Evolutionary conservation across 2,113 vertebrate genomes (phyloP).

Genomic region (Cyprinodon brontotheroides): DNA sequence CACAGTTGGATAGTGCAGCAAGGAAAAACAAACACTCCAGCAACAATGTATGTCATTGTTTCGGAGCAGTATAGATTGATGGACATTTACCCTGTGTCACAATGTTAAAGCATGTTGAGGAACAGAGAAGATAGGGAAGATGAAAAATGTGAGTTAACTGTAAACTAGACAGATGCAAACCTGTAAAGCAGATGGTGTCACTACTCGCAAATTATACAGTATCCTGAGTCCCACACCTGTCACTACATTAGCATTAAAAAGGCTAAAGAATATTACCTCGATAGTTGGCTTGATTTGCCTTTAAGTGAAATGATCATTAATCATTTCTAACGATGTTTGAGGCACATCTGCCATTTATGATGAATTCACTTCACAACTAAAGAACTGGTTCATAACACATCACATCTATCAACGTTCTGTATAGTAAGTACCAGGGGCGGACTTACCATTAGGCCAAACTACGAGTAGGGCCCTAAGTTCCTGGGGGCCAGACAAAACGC

Average conservation of each 20-base stretch:
- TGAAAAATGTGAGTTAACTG: conserved; percentile 5
- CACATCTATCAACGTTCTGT: no score
- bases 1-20: neutral
- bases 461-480: no score
- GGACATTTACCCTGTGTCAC: conserved; percentile 11
- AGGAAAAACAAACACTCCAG: neutral
- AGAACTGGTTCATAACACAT: no score
- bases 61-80: conserved; percentile 5
- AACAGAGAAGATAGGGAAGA: conserved; percentile 16
- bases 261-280: conserved; percentile 18
- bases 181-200: conserved; percentile 8
- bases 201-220: neutral
- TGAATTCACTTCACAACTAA: no score
- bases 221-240: conserved; percentile 5
- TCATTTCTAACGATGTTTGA: conserved; percentile 47
- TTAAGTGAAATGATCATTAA: conserved; percentile 41
- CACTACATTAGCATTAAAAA: conserved; percentile 11
- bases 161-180: conserved; percentile 10
- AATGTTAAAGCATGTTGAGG: neutral
- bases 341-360: conserved; percentile 18
- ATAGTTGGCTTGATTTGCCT: conserved; percentile 15
- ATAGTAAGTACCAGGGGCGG: no score
- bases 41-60: neutral
- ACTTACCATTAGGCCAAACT: no score
- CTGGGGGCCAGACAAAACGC: no score